These are phyloP conservation scores for Himalopsyche tibetana DNA, from an alignment of 2,888 invertebrate genomes.

Conservation along the genomic window DNA sequence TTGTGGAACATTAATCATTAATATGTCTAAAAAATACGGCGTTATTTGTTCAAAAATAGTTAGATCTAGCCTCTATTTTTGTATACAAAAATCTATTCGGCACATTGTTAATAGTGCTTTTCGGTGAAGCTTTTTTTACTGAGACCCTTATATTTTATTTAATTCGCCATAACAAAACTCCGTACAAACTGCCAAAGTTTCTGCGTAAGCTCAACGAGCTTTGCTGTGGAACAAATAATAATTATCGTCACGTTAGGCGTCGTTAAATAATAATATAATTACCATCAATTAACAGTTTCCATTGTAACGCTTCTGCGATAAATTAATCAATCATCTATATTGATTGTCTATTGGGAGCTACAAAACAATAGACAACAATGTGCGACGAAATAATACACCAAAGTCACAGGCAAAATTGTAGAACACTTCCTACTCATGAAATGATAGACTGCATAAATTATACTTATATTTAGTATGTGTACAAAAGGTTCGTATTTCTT, in stretches of 20 bases:
- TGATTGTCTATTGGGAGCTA: conserved; percentile 36
- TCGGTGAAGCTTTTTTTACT: no score
- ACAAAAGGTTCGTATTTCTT: no score
- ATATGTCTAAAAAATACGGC: no score
- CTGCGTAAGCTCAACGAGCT: neutral
- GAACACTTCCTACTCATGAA: no score
- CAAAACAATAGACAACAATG: conserved; percentile 24
- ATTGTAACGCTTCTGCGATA: neutral
- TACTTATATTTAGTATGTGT: no score
- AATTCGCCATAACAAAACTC: neutral
- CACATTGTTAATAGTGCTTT: no score
- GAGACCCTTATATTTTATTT: neutral
- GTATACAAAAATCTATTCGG: no score
- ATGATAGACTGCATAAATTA: no score
- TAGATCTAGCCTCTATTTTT: no score
- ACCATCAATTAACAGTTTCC: conserved; percentile 31
- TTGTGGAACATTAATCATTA: no score
- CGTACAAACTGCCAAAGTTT: neutral
- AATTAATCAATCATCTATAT: conserved; percentile 38
- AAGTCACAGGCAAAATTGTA: neutral
- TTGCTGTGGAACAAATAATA: conserved; percentile 1
- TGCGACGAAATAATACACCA: neutral
- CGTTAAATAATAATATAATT: conserved; percentile 19
- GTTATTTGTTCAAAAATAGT: no score
- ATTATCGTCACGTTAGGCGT: neutral